Conservation (phyloP, 2,113 vertebrate genomes). For the Dasyornis broadbenti region DNA sequence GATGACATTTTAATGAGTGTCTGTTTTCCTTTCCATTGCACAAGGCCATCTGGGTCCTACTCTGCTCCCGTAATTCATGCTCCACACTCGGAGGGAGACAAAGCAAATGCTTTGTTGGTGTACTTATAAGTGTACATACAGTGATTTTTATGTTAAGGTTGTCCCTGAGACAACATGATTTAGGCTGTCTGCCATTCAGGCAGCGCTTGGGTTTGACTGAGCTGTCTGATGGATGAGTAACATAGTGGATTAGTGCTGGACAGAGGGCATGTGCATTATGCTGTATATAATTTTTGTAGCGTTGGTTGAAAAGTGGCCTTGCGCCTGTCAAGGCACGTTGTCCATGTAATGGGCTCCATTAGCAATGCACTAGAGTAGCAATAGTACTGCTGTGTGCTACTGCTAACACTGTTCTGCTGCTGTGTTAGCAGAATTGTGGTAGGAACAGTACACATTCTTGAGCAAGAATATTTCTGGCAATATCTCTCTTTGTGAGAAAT, state of each 20-base stretch:
- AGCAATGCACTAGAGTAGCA: not conserved
- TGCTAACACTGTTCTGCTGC: not conserved
- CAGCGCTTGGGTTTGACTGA: not conserved
- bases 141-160: not conserved
- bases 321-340: accelerated
- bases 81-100: not conserved
- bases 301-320: not conserved
- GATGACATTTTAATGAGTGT: accelerated
- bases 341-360: not conserved
- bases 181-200: not conserved
- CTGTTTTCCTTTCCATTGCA: not conserved
- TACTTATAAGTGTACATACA: not conserved
- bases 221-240: not conserved
- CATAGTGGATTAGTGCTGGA: not conserved
- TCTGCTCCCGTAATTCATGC: not conserved
- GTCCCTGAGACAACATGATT: not conserved
- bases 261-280: not conserved
- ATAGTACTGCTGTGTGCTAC: not conserved
- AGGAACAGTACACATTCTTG: not conserved
- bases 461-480: not conserved
- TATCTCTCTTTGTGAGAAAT: not conserved
- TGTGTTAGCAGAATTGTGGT: not conserved
- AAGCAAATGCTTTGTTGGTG: not conserved
- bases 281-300: not conserved
- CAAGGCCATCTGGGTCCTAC: not conserved